Conservation (phyloP, 2,113 vertebrate species). For the Varanus salvator region DNA sequence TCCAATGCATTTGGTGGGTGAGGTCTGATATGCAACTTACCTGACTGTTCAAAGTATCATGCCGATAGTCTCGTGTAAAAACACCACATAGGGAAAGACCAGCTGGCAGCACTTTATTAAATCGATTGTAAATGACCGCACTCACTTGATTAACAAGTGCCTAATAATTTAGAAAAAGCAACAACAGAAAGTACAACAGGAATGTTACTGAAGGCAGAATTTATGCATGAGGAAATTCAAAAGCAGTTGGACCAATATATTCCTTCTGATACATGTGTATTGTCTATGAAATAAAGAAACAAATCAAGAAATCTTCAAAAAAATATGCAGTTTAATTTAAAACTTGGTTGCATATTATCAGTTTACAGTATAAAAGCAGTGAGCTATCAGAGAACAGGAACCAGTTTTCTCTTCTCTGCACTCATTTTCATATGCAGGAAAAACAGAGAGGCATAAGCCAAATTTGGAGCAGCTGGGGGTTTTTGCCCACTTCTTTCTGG, state of each 20-base stretch:
- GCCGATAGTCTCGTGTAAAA: conserved; percentile 55
- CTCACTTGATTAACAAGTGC: conserved; percentile 62
- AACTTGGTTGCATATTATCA: not conserved
- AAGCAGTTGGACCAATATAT: not conserved
- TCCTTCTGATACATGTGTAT: not conserved
- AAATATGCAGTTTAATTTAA: not conserved
- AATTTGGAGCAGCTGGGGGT: not conserved
- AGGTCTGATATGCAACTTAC: conserved; percentile 16
- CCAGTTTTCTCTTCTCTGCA: too few relatives aligned
- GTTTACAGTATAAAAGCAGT: not conserved
- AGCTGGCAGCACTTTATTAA: conserved; percentile 51
- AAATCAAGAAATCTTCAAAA: not conserved
- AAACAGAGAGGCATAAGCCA: not conserved
- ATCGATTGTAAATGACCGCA: conserved; percentile 50
- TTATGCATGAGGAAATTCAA: not conserved
- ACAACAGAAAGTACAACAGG: not conserved
- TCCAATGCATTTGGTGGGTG: too few relatives aligned
- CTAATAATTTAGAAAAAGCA: conserved; percentile 32
- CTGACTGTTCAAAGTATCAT: conserved; percentile 57
- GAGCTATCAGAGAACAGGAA: too few relatives aligned
- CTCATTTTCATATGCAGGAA: too few relatives aligned
- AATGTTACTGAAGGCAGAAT: too few relatives aligned
- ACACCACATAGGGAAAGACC: conserved; percentile 50
- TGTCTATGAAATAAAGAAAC: not conserved
- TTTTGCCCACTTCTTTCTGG: not conserved